Base-by-base conservation (phyloP, 2,113 vertebrate genomes). In the Elephas maximus region DNA sequence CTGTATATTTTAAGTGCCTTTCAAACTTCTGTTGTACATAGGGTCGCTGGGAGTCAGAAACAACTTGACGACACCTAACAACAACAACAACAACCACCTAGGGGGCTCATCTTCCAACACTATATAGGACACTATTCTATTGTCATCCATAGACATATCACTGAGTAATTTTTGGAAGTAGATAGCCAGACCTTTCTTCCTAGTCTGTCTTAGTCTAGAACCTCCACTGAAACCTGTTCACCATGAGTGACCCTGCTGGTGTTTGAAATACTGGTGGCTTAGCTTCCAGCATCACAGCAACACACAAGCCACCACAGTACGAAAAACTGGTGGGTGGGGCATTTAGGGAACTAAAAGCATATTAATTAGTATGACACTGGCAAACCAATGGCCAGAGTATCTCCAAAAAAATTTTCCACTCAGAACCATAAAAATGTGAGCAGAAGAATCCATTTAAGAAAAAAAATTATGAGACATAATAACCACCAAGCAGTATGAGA, bases 301-400 rank as follows among this genome's bases (percentile, higher is more conserved):
- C 6, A 18, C 15, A 18, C 33, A 37, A 18, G 17, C 33, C 69
- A 73, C 26, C 69, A 37, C 4, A 20, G 17, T 20, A 37, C 2
- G 18, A 18, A 28, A 73, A 33, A n/a, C 17, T 73, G 67, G 67
- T 20, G 21, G 21, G 1, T 62, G 60, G 57, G 37, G n/a, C 45
- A 11, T 5, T 33, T 51, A 6, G 24, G 60, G 48, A 37, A 2
- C 2, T 17, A 21, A 21, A 15, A 30, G 2, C n/a, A 11, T 18
- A 8, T 0, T 21, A 8, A 5, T 14, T 30, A 33, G 1, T 1
- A 17, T 44, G 89, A 23, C 17, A 14, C 14, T 5, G 0, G 60
- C n/a, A 17, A 14, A 20, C 14, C 7, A 14, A 24, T 0, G 6
- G 44, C 10, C 26, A 15, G 26, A 8, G 10, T 1, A 0, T 14